Evolutionary conservation across 2,888 invertebrate species (phyloP).

Genomic region (Nomada flava): DNA sequence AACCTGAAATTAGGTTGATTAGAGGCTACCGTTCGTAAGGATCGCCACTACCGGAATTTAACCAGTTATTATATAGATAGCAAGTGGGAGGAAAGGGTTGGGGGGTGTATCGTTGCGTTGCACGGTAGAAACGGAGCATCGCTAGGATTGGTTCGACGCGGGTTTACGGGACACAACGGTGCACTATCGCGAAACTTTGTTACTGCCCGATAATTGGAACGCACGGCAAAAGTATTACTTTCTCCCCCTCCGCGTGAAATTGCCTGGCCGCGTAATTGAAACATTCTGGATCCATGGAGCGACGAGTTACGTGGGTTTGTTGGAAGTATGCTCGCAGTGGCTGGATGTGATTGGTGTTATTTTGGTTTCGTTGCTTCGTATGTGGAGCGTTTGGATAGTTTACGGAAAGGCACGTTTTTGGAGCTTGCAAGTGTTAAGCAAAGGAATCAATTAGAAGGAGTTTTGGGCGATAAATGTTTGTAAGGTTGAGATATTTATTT

Average conservation of each 20-base stretch:
- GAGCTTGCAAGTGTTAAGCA: too few species aligned
- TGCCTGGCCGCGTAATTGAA: conserved; percentile 11
- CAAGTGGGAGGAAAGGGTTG: conserved; percentile 43
- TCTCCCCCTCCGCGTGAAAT: neutral
- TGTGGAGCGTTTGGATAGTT: neutral
- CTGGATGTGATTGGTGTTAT: neutral
- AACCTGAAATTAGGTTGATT: conserved; percentile 84
- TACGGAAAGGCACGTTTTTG: too few species aligned
- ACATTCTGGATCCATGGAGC: neutral
- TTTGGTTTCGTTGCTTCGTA: neutral
- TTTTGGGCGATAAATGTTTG: too few species aligned
- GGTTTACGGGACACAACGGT: neutral
- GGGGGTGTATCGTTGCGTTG: neutral
- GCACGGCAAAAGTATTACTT: conserved; percentile 10
- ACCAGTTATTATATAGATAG: conserved; percentile 83
- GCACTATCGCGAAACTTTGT: conserved; percentile 1
- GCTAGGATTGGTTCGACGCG: neutral
- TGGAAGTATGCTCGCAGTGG: neutral
- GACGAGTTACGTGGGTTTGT: conserved; percentile 8
- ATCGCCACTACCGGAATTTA: conserved; percentile 84
- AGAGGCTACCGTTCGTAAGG: conserved; percentile 84
- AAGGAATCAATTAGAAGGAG: too few species aligned
- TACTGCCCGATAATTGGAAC: conserved; percentile 24
- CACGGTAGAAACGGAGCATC: neutral
- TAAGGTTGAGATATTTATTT: too few species aligned